Conservation (phyloP, 2,797 vertebrate genomes). For the Somateria mollissima region DNA sequence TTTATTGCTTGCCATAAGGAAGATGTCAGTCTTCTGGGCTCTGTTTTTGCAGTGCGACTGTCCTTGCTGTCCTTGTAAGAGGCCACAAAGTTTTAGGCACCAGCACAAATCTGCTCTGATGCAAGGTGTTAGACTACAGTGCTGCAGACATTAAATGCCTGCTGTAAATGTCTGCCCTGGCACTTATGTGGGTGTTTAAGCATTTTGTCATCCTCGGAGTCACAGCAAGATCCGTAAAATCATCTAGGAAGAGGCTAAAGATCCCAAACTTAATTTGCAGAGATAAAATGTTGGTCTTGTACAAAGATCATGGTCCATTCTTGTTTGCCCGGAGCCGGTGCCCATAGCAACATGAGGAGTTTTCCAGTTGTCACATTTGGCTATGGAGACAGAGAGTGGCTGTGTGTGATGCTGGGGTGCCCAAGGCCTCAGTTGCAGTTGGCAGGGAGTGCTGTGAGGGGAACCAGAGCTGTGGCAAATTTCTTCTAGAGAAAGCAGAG, state of each 20-base stretch:
- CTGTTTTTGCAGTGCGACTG: not conserved
- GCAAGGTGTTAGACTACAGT: not conserved
- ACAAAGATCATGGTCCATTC: not conserved
- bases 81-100: not conserved
- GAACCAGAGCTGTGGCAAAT: not conserved
- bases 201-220: not conserved
- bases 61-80: fast-evolving
- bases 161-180: not conserved
- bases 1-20: not conserved
- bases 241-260: not conserved
- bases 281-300: not conserved
- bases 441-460: not conserved
- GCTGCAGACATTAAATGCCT: not conserved
- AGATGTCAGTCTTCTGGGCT: not conserved
- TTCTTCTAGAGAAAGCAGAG: not conserved
- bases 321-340: not conserved
- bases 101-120: not conserved
- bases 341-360: not conserved
- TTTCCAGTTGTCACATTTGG: fast-evolving
- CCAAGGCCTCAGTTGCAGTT: not conserved
- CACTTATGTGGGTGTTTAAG: not conserved
- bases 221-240: not conserved
- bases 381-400: not conserved
- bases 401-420: fast-evolving
- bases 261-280: not conserved